Evolutionary conservation across 2,888 invertebrate genomes (phyloP).

Genomic region (Microplitis manilae): DNA sequence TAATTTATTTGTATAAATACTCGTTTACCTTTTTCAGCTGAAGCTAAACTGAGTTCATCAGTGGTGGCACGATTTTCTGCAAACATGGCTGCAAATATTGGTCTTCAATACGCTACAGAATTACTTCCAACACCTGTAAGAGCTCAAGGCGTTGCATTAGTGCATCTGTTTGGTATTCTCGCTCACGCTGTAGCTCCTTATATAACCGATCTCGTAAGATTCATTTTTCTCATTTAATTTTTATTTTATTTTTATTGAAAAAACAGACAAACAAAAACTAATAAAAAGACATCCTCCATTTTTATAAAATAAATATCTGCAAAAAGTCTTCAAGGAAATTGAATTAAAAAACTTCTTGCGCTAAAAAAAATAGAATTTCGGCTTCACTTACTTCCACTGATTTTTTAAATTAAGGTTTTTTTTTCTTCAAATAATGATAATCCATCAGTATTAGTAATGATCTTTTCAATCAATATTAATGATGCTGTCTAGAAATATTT

Average conservation of each 20-base stretch:
- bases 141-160: constrained; percentile 88
- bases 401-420: no score
- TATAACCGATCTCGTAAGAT: constrained; percentile 83
- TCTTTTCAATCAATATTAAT: no score
- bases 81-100: constrained; percentile 91
- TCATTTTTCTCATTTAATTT: constrained; percentile 4
- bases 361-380: no score
- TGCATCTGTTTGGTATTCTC: constrained; percentile 91
- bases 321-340: no score
- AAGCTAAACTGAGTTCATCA: constrained; percentile 82
- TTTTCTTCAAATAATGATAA: no score
- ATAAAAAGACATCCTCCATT: no score
- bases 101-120: constrained; percentile 91
- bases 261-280: background rate
- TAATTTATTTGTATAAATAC: no score
- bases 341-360: no score
- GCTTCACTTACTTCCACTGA: no score
- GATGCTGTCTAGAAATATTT: no score
- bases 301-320: no score
- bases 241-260: background rate
- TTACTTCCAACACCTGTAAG: constrained; percentile 88
- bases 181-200: constrained; percentile 88
- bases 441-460: no score
- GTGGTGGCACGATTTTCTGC: constrained; percentile 89
- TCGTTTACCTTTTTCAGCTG: constrained; percentile 71